Evolutionary conservation across 2,113 vertebrate genomes (phyloP).

Genomic region (Danio rerio): DNA sequence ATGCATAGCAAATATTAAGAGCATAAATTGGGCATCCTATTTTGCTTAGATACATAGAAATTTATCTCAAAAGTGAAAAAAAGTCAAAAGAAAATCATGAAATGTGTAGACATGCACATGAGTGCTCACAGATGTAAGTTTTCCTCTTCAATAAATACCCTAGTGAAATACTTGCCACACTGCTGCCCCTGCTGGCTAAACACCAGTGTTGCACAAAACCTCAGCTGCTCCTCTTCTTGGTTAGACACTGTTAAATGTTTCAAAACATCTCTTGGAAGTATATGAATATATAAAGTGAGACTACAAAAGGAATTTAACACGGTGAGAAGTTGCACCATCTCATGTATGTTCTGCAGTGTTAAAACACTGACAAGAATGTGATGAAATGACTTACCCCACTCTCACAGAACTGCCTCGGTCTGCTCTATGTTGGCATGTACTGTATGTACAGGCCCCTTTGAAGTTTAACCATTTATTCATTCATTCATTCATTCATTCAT

Average conservation of each 20-base stretch:
- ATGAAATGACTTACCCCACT: not conserved
- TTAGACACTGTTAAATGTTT: not conserved
- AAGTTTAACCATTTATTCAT: too few relatives aligned
- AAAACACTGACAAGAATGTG: not conserved
- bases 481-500: too few relatives aligned
- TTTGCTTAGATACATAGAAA: not conserved
- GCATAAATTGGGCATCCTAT: not conserved
- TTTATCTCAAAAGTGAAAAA: not conserved
- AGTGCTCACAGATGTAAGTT: conserved; percentile 9
- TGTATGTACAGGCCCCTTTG: too few relatives aligned
- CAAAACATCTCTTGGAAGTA: not conserved
- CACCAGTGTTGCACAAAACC: not conserved
- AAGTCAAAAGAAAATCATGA: too few relatives aligned
- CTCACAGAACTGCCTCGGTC: not conserved
- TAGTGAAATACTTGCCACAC: not conserved
- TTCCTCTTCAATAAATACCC: not conserved
- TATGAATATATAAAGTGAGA: not conserved
- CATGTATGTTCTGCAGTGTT: not conserved
- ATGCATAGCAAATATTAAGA: not conserved
- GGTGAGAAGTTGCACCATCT: not conserved
- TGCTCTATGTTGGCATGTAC: not conserved
- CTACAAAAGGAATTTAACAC: not conserved
- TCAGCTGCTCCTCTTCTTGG: not conserved
- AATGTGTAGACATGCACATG: not conserved
- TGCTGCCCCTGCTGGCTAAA: conserved; percentile 28